A percentile compares a stretch with the other conserved stretches of the same genome.
These are phyloP conservation scores for Azorinus chamasolen DNA, from an alignment of 2,888 invertebrate species.

Conservation along the genomic window DNA sequence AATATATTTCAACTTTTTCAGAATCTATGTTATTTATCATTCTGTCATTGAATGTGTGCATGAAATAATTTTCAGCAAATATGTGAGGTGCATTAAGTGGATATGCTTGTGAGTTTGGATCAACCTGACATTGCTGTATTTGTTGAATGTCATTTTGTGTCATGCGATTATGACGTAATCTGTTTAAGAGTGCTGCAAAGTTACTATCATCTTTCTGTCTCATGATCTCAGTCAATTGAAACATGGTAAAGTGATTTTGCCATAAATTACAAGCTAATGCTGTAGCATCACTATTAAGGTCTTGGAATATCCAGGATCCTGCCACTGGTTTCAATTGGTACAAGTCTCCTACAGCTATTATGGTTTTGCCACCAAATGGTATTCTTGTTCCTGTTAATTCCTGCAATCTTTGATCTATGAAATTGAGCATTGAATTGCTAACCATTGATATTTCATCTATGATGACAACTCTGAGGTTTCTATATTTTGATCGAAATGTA, in stretches of 20 bases:
- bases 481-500: constrained; percentile 21
- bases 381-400: constrained; percentile 26
- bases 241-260: constrained; percentile 61
- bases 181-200: constrained; percentile 53
- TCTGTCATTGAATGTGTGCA: constrained; percentile 36
- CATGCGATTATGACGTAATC: constrained; percentile 44
- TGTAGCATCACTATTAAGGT: constrained; percentile 25
- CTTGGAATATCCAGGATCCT: constrained; percentile 57
- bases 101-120: constrained; percentile 2
- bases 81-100: constrained; percentile 27
- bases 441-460: constrained; percentile 25
- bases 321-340: constrained; percentile 62
- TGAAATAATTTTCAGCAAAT: constrained; percentile 35
- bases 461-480: constrained; percentile 11
- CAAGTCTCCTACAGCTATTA: constrained; percentile 61
- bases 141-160: constrained; percentile 36
- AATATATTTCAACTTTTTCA: constrained; percentile 26
- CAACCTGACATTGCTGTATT: constrained; percentile 4
- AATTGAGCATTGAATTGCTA: constrained; percentile 37
- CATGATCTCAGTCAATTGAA: constrained; percentile 61
- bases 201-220: constrained; percentile 55
- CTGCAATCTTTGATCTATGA: constrained; percentile 39
- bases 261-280: constrained; percentile 57
- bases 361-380: constrained; percentile 42
- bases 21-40: constrained; percentile 21